Conservation (phyloP, 2,797 vertebrate species). For the Coracias cyanogaster region DNA sequence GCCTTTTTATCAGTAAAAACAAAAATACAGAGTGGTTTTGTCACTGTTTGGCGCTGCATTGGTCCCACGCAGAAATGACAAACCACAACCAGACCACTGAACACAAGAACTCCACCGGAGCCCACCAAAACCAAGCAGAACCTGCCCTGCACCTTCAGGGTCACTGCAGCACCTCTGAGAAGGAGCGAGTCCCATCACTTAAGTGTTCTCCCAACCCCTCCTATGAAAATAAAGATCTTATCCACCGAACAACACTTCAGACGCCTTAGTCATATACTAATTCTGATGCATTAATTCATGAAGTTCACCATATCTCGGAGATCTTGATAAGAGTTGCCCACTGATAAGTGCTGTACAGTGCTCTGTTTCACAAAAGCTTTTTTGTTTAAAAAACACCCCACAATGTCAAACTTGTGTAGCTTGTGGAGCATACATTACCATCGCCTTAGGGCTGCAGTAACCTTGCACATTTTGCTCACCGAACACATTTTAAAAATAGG, state of each 20-base stretch:
- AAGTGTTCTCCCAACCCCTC: fast-evolving
- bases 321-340: background rate
- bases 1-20: background rate
- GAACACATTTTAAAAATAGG: background rate
- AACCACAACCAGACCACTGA: background rate
- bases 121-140: fast-evolving
- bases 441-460: background rate
- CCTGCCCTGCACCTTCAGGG: background rate
- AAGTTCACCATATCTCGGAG: background rate
- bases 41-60: background rate
- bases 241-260: fast-evolving
- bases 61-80: background rate
- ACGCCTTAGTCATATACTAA: fast-evolving
- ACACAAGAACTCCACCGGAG: no score
- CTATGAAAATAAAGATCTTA: fast-evolving
- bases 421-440: background rate
- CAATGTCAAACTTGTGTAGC: background rate
- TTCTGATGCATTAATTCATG: background rate
- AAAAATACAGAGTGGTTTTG: background rate
- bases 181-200: background rate
- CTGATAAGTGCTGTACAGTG: background rate
- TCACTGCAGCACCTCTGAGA: fast-evolving
- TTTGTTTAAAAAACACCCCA: background rate
- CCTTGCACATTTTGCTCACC: background rate
- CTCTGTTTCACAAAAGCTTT: background rate